A percentile compares a stretch with the other conserved stretches of the same genome.
Conservation (phyloP, 2,797 vertebrate genomes). For the Propithecus perrieri region DNA sequence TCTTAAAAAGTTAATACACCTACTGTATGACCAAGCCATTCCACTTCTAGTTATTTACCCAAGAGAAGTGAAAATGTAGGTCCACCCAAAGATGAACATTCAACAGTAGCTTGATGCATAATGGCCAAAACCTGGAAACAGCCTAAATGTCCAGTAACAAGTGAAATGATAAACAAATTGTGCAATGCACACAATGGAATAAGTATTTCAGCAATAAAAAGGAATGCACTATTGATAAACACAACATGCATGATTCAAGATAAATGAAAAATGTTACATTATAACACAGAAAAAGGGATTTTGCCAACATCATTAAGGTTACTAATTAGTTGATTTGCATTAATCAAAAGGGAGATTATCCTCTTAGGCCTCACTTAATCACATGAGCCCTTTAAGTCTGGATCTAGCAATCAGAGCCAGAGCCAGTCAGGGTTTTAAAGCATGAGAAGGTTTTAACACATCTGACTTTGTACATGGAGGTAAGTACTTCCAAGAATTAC, state of each 20-base stretch:
- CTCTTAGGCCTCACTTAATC: background rate
- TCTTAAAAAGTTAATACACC: background rate
- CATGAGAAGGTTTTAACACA: background rate
- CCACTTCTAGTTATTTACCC: background rate
- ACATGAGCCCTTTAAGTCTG: background rate
- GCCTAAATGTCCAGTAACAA: background rate
- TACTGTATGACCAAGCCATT: background rate
- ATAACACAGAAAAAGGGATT: background rate
- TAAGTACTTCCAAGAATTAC: background rate
- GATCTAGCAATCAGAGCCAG: background rate
- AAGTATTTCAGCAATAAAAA: background rate
- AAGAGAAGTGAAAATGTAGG: background rate
- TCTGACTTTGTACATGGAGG: background rate
- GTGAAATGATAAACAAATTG: background rate
- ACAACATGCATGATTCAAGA: background rate
- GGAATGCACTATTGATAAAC: background rate
- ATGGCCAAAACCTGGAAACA: background rate
- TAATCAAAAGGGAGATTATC: background rate
- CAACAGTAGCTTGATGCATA: background rate
- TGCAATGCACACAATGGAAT: background rate
- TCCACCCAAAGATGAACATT: background rate
- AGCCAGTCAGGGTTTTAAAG: background rate
- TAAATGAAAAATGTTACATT: background rate
- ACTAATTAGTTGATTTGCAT: background rate
- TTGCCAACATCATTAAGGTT: background rate